phyloP scores from a whole-genome alignment of 2,888 invertebrate species.

The Dendrolimus pini region DNA sequence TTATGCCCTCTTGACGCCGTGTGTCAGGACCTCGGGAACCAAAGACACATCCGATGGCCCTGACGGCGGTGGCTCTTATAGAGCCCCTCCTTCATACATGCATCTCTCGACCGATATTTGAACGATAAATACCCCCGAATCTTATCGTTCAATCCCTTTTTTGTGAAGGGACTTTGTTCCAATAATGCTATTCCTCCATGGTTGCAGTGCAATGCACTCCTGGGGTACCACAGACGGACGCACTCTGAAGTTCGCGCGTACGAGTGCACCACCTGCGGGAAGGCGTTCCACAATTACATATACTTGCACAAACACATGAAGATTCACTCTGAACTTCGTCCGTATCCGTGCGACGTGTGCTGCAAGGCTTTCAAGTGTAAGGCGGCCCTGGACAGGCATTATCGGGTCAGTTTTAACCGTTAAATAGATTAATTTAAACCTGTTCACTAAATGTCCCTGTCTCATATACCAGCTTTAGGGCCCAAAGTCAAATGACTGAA shows the following conservation, averaged over 20 bases:
- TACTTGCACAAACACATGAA: slow-evolving; percentile 59
- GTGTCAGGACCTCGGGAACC: too few species aligned
- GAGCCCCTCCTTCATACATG: not conserved
- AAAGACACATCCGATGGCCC: too few species aligned
- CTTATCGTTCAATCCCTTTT: too few species aligned
- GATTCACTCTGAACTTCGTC: slow-evolving; percentile 55
- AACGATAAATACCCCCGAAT: too few species aligned
- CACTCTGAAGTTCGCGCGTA: slow-evolving; percentile 49
- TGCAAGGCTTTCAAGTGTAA: slow-evolving; percentile 60
- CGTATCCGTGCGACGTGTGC: slow-evolving; percentile 52
- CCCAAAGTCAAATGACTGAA: too few species aligned
- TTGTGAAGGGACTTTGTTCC: too few species aligned
- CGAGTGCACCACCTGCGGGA: slow-evolving; percentile 48
- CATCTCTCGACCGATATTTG: not conserved
- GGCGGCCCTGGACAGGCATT: slow-evolving; percentile 54
- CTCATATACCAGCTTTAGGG: too few species aligned
- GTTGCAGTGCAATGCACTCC: slow-evolving; percentile 52
- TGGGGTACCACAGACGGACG: slow-evolving; percentile 58
- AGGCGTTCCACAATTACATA: slow-evolving; percentile 55
- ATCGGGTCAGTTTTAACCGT: slow-evolving; percentile 25
- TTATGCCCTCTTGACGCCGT: too few species aligned
- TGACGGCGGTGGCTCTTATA: too few species aligned
- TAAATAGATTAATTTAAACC: too few species aligned
- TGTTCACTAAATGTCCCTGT: too few species aligned
- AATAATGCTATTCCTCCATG: too few species aligned